These are phyloP conservation scores for Drosophila eugracilis DNA, from an alignment of 1,140 invertebrate species.

Conservation along the genomic window DNA sequence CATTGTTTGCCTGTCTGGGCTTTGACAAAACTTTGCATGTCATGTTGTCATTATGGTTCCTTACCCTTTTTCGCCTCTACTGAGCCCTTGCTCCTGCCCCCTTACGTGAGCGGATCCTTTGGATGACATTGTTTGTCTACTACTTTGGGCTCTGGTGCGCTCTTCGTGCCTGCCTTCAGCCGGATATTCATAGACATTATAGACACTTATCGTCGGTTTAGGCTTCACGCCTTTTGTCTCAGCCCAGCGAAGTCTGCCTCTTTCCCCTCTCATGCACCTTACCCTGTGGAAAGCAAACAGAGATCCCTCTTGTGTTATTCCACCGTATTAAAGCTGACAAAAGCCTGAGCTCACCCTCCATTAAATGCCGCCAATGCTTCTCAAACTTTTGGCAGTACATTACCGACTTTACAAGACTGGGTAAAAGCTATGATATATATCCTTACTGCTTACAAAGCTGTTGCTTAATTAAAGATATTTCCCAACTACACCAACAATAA, in stretches of 20 bases:
- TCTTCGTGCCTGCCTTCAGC: constrained; percentile 30
- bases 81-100: neutral
- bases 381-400: constrained; percentile 1
- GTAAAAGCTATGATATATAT: no score
- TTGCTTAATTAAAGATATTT: no score
- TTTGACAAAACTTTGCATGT: constrained; percentile 80
- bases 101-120: constrained; percentile 18
- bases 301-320: constrained; percentile 7
- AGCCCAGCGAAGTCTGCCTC: constrained; percentile 18
- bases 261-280: constrained; percentile 1
- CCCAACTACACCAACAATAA: neutral
- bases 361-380: neutral
- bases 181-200: constrained; percentile 74
- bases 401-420: no score
- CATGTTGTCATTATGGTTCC: constrained; percentile 74
- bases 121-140: constrained; percentile 70
- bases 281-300: constrained; percentile 6
- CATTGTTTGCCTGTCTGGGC: constrained; percentile 72
- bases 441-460: neutral
- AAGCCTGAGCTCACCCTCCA: constrained; percentile 23
- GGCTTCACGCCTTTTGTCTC: constrained; percentile 75
- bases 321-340: constrained; percentile 21
- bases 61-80: constrained; percentile 24
- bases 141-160: constrained; percentile 47
- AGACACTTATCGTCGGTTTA: constrained; percentile 77